Percentiles rank a stretch among this genome's conserved stretches.
Conservation (phyloP, 2,113 vertebrate genomes). For the Epinephelus fuscoguttatus region DNA sequence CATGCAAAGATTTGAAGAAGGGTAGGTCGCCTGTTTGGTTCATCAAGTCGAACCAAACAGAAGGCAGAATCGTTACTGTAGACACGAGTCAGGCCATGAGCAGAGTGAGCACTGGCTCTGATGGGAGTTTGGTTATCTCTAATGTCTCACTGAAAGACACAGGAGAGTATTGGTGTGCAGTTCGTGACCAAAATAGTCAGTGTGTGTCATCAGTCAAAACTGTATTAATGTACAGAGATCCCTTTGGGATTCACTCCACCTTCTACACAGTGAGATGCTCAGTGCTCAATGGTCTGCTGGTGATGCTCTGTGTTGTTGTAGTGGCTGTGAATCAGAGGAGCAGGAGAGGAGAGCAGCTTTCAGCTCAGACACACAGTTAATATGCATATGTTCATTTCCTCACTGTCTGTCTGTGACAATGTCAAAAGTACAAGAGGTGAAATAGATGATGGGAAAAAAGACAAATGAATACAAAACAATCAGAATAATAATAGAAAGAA, state of each 20-base stretch:
- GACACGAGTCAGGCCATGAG: neutral
- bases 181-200: fast-evolving
- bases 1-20: neutral
- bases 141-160: neutral
- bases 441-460: too few relatives aligned
- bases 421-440: too few relatives aligned
- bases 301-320: neutral
- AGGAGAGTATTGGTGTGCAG: neutral
- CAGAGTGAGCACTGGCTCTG: fast-evolving
- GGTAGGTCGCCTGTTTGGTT: neutral
- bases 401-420: too few relatives aligned
- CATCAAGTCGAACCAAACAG: neutral
- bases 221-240: neutral
- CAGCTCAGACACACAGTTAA: too few relatives aligned
- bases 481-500: too few relatives aligned
- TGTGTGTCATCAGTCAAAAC: neutral
- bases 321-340: too few relatives aligned
- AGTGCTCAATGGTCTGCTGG: neutral
- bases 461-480: too few relatives aligned
- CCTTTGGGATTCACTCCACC: neutral
- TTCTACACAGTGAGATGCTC: neutral
- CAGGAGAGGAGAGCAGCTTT: too few relatives aligned
- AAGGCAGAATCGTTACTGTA: neutral
- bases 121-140: neutral
- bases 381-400: too few relatives aligned